A percentile compares a stretch with the other conserved stretches of the same genome.
Conservation (phyloP, 2,888 invertebrate genomes). For the Ariolimax columbianus region DNA sequence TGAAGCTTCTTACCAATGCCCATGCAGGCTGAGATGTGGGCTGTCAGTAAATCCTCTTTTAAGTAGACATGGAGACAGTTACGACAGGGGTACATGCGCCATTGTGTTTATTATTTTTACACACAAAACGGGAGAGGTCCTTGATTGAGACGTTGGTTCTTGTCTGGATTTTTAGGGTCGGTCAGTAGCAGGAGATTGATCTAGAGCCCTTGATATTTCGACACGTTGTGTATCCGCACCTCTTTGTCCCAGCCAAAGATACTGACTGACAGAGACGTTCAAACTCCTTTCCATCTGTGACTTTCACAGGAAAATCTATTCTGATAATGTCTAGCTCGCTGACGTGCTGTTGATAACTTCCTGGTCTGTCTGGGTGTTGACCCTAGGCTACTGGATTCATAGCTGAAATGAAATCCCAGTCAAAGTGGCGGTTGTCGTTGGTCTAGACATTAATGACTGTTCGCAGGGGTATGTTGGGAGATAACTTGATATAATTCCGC, state of each 20-base stretch:
- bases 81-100: background rate
- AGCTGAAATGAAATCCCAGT: background rate
- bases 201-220: background rate
- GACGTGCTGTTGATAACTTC: background rate
- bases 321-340: background rate
- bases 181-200: background rate
- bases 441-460: background rate
- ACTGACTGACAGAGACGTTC: background rate
- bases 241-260: background rate
- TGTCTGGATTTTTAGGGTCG: background rate
- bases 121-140: background rate
- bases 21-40: background rate
- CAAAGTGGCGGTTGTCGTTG: constrained; percentile 1
- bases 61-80: background rate
- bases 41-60: background rate
- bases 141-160: constrained; percentile 2
- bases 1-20: background rate
- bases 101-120: background rate
- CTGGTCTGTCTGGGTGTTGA: background rate
- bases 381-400: background rate
- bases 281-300: background rate
- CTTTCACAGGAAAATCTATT: background rate
- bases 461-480: background rate
- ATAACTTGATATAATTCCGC: background rate
- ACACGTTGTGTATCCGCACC: background rate